phyloP scores from a whole-genome alignment of 2,797 vertebrate genomes.

The Trachops cirrhosus region DNA sequence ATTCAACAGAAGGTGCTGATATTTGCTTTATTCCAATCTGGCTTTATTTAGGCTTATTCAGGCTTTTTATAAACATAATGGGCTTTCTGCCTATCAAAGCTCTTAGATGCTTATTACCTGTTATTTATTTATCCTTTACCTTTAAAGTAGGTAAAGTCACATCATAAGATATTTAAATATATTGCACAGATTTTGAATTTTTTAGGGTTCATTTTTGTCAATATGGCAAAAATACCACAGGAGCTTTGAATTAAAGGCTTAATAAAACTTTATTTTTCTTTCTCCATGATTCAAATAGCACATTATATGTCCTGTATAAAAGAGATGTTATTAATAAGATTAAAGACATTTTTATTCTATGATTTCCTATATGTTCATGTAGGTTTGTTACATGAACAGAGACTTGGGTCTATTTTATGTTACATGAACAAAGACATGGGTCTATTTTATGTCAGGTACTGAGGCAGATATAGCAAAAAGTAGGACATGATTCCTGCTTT shows the following conservation, averaged over 20 bases:
- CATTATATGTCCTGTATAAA: not conserved
- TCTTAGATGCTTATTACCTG: not conserved
- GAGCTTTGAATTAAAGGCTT: constrained; percentile 5
- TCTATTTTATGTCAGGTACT: not conserved
- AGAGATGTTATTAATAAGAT: not conserved
- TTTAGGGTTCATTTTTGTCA: constrained; percentile 20
- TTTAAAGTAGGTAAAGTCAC: constrained; percentile 41
- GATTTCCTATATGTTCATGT: not conserved
- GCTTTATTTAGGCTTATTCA: not conserved
- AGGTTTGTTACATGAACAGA: not conserved
- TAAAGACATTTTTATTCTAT: constrained; percentile 1
- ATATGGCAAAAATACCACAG: constrained; percentile 6
- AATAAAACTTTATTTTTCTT: constrained; percentile 39
- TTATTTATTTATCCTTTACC: constrained; percentile 59
- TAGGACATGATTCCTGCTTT: not conserved
- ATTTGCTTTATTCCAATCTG: constrained; percentile 37
- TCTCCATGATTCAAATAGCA: not conserved
- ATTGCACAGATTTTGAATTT: constrained; percentile 17
- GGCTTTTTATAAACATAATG: not conserved
- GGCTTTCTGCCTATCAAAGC: constrained; percentile 17
- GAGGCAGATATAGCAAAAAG: not conserved
- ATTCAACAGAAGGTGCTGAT: constrained; percentile 47
- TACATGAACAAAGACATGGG: not conserved
- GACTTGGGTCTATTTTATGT: not conserved
- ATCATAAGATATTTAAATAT: constrained; percentile 43